Evolutionary conservation across 2,113 vertebrate genomes (phyloP).

Genomic region (Callithrix jacchus): DNA sequence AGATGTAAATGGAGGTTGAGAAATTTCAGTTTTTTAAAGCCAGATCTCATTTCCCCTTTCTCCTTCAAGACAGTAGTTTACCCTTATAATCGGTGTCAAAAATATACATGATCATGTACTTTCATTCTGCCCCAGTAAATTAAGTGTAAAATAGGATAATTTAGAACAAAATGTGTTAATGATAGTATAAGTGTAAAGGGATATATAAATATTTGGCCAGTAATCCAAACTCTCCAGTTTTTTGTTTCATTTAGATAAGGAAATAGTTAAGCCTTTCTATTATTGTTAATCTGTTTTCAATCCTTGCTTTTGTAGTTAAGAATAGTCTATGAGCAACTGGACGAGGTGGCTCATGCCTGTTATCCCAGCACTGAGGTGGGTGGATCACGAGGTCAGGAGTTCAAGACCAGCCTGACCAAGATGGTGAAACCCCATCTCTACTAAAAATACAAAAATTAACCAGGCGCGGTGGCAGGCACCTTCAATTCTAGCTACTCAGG

Average conservation of each 20-base stretch:
- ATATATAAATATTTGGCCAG: neutral
- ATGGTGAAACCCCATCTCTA: no score
- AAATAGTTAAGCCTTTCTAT: neutral
- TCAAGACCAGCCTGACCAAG: no score
- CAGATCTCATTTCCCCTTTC: neutral
- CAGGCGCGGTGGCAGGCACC: no score
- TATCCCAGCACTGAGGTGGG: no score
- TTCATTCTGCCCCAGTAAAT: neutral
- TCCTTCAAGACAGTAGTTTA: neutral
- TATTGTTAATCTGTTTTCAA: neutral
- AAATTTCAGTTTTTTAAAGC: neutral
- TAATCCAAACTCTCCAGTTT: neutral
- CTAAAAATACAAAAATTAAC: no score
- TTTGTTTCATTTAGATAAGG: neutral
- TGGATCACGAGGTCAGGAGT: no score
- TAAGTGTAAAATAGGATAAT: neutral
- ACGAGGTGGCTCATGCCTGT: no score
- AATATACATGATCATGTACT: neutral
- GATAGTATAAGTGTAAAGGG: neutral
- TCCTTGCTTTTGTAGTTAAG: neutral
- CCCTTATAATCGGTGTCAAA: neutral
- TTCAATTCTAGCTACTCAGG: no score
- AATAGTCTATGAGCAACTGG: neutral
- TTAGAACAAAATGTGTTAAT: neutral
- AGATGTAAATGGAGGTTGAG: neutral